Conservation (phyloP, 2,797 vertebrate species). For the Rhincodon typus region DNA sequence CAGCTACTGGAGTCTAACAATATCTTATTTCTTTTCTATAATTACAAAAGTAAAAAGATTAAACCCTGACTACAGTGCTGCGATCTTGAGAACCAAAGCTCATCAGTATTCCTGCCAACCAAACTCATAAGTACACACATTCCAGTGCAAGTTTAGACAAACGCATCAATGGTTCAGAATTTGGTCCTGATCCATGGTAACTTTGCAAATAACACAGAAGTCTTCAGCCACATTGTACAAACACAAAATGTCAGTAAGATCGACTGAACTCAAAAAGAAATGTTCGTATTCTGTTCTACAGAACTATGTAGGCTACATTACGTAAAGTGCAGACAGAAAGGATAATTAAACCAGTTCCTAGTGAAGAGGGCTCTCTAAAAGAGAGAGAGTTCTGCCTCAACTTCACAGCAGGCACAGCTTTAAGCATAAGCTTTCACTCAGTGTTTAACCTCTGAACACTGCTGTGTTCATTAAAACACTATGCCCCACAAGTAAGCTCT, state of each 20-base stretch:
- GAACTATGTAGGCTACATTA: background rate
- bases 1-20: background rate
- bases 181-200: conserved; percentile 18
- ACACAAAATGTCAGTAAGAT: background rate
- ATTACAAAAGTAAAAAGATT: background rate
- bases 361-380: background rate
- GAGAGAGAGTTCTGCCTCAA: background rate
- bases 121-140: background rate
- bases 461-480: background rate
- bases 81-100: background rate
- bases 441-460: background rate
- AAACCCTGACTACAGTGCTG: background rate
- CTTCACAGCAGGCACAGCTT: background rate
- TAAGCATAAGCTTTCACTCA: background rate
- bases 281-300: background rate
- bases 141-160: conserved; percentile 22
- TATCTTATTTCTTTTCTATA: background rate
- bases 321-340: background rate
- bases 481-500: background rate
- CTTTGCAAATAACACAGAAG: conserved; percentile 3
- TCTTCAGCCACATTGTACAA: background rate
- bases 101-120: background rate
- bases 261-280: background rate
- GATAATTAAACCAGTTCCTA: background rate
- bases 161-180: background rate